Base-by-base conservation (phyloP, 2,888 invertebrate species). In the Globia sparganii region DNA sequence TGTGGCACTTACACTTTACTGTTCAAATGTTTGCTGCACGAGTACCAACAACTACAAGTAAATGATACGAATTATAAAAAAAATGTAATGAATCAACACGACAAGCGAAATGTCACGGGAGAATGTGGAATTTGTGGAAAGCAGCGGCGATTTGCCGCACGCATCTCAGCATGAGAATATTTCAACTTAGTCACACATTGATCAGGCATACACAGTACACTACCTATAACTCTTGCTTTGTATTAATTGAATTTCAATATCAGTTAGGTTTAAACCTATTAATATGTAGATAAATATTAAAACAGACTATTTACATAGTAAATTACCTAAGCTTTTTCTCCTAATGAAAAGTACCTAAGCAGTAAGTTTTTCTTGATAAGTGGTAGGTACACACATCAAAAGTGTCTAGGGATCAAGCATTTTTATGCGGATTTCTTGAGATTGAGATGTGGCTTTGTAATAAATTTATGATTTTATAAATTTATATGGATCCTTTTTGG, bases 51-150 rank as follows among this genome's bases (percentile, higher is more conserved):
- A 43, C 28, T 37, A 74, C 18, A 75, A 77, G 77, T 80, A 80
- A 79, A 69, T 69, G 49, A n/a, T 61, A 76, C 58, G 37, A 77
- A 75, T 77, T 80, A 77, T 77, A 83, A 78, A 86, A 84, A 84
- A 86, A 77, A 87, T 74, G 71, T 87, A 79, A 70, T 75, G 75
- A 76, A 78, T 68, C 70, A 71, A 77, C 73, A 78, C 86, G 72
- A 78, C 75, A 83, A 72, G 72, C 46, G 28, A 68, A 66, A 31
- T 69, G 77, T 81, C 72, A 70, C 72, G 62, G 69, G 71, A 83
- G 75, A 86, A 87, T 87, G 86, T 87, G 83, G 79, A 86, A 86
- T 87, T 85, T 87, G 86, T 87, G 83, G 79, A 86, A 86, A 86
- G 86, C 62, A 73, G 71, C 79, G 53, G 21, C 68, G 37, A 28